Conservation (phyloP, 2,888 invertebrate genomes). For the Tachina grossa region DNA sequence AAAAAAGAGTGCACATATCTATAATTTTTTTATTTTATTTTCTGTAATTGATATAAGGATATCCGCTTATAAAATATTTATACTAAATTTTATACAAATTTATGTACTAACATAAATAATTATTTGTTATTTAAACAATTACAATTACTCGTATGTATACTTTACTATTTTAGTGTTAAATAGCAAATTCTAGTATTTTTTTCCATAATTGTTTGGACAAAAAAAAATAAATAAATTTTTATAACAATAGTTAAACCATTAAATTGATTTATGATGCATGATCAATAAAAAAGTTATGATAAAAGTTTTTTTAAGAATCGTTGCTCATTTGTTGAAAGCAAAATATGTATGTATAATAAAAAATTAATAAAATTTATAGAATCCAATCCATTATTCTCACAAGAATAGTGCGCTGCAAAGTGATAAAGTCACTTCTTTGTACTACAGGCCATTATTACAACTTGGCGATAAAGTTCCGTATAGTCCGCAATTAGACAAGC, state of each 20-base stretch:
- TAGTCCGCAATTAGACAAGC: no score
- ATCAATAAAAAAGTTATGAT: slow-evolving; percentile 54
- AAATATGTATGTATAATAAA: not conserved
- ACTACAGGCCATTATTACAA: not conserved
- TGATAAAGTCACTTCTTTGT: not conserved
- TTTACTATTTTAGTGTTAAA: not conserved
- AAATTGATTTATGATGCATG: slow-evolving; percentile 65
- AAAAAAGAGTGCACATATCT: slow-evolving; percentile 7
- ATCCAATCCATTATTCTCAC: not conserved
- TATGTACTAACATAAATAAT: not conserved
- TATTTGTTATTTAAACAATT: slow-evolving; percentile 10
- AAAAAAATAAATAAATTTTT: slow-evolving; percentile 8
- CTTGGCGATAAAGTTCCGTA: no score
- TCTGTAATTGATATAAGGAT: slow-evolving; percentile 48
- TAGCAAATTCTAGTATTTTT: slow-evolving; percentile 21
- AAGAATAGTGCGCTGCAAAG: not conserved
- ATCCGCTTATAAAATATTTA: slow-evolving; percentile 50
- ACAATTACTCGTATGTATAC: slow-evolving; percentile 7
- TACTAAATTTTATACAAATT: not conserved
- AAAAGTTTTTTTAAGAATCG: slow-evolving; percentile 13
- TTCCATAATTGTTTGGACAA: not conserved
- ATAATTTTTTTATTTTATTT: not conserved
- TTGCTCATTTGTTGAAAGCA: slow-evolving; percentile 17
- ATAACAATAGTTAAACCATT: slow-evolving; percentile 57
- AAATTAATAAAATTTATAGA: not conserved